Percentiles rank a stretch among this genome's conserved stretches.
These are phyloP conservation scores for Manduca sexta DNA, from an alignment of 1,140 invertebrate genomes.

Conservation along the genomic window DNA sequence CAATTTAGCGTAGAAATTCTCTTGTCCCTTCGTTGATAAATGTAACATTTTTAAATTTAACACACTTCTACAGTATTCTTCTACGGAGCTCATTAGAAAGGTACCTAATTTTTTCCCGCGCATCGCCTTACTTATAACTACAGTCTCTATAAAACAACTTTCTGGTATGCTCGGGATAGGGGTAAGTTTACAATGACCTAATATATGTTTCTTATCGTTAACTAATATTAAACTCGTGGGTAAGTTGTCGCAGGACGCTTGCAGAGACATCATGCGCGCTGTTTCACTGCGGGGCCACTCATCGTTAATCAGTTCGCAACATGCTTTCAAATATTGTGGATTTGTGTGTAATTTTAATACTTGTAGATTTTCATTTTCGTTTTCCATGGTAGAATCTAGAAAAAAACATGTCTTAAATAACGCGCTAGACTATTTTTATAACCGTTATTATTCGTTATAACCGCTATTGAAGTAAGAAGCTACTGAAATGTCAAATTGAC, in stretches of 20 bases:
- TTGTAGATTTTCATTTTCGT: slow-evolving; percentile 31
- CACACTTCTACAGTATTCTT: slow-evolving; percentile 78
- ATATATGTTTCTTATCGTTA: slow-evolving; percentile 72
- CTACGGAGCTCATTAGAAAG: slow-evolving; percentile 79
- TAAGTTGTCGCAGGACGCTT: slow-evolving; percentile 80
- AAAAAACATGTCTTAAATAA: too few species aligned
- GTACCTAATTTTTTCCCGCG: slow-evolving; percentile 84
- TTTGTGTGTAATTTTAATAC: slow-evolving; percentile 80
- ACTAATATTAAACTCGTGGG: slow-evolving; percentile 82
- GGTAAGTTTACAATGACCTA: slow-evolving; percentile 85
- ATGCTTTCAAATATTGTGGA: slow-evolving; percentile 78
- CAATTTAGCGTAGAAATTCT: slow-evolving; percentile 83
- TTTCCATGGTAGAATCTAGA: slow-evolving; percentile 33
- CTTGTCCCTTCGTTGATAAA: slow-evolving; percentile 84
- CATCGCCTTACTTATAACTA: slow-evolving; percentile 80
- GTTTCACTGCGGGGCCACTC: slow-evolving; percentile 87
- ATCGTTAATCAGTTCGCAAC: slow-evolving; percentile 83
- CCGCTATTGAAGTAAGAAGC: background rate
- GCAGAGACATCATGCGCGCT: slow-evolving; percentile 80
- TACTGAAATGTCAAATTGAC: background rate
- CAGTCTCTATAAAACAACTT: slow-evolving; percentile 84
- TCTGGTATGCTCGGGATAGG: slow-evolving; percentile 77
- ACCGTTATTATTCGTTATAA: too few species aligned
- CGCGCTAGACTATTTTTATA: too few species aligned
- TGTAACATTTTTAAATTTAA: slow-evolving; percentile 78